These are phyloP conservation scores for Canis aureus DNA, from an alignment of 2,113 vertebrate genomes.

Conservation along the genomic window DNA sequence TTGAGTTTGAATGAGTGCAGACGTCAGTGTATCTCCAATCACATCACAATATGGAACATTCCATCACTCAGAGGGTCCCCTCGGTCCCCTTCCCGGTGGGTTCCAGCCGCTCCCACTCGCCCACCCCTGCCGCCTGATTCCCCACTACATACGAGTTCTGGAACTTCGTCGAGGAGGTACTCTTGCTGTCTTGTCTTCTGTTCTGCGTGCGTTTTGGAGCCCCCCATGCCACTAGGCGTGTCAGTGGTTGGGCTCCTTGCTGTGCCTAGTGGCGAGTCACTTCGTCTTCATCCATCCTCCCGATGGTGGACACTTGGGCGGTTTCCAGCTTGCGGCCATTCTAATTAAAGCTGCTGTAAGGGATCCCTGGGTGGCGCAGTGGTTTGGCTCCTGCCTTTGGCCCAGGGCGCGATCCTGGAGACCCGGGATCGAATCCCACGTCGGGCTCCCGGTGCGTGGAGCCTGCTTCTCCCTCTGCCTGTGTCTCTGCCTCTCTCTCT, in stretches of 20 bases:
- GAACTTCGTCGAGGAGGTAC: background rate
- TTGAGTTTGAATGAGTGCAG: background rate
- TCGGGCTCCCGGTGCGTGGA: no score
- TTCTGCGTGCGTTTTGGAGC: background rate
- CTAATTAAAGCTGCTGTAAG: background rate
- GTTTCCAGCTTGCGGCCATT: background rate
- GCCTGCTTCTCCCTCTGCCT: no score
- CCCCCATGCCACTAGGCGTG: fast-evolving
- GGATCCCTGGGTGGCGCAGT: no score
- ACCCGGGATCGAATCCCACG: no score
- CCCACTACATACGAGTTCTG: fast-evolving
- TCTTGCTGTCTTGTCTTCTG: background rate
- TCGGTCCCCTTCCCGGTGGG: no score
- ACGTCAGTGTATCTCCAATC: background rate
- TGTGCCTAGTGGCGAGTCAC: background rate
- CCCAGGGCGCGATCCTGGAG: no score
- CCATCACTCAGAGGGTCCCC: fast-evolving
- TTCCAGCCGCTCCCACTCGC: no score
- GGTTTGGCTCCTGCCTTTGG: no score
- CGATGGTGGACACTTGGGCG: background rate
- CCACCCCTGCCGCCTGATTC: no score
- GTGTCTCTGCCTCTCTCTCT: no score
- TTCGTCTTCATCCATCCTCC: background rate
- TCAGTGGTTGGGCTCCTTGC: background rate
- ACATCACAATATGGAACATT: background rate